Evolutionary conservation across 2,797 vertebrate genomes (phyloP).

Genomic region (Leptoclinus maculatus): DNA sequence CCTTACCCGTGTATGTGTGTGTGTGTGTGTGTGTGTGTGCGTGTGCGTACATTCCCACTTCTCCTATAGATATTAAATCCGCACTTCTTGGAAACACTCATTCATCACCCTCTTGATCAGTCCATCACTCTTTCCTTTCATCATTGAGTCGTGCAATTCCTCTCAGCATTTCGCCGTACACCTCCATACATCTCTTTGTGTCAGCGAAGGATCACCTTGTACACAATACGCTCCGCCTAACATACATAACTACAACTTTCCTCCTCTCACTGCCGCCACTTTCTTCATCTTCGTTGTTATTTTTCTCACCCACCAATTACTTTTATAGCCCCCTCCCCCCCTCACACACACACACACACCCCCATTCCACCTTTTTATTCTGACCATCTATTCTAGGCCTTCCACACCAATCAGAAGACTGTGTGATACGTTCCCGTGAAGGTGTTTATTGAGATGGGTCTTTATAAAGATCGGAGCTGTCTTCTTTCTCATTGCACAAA

Average conservation of each 20-base stretch:
- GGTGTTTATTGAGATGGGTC: conserved; percentile 65
- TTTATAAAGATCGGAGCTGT: conserved; percentile 63
- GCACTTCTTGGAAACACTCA: conserved; percentile 56
- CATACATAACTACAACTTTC: conserved; percentile 27
- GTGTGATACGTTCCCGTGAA: conserved; percentile 42
- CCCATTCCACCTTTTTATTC: conserved; percentile 41
- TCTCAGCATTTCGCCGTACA: conserved; percentile 34
- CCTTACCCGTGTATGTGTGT: conserved; percentile 13
- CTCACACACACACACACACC: no score
- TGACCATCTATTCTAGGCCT: conserved; percentile 37
- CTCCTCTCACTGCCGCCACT: conserved; percentile 4
- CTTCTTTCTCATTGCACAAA: conserved; percentile 49
- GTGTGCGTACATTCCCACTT: conserved; percentile 37
- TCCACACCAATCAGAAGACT: conserved; percentile 47
- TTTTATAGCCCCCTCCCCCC: background rate
- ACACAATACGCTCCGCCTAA: background rate
- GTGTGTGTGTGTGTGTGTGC: conserved; percentile 30
- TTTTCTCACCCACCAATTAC: conserved; percentile 51
- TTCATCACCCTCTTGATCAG: conserved; percentile 68
- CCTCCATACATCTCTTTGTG: conserved; percentile 52
- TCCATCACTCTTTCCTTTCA: conserved; percentile 58
- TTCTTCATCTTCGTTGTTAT: conserved; percentile 40
- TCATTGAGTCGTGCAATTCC: conserved; percentile 38
- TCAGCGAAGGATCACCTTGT: conserved; percentile 28
- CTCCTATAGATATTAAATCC: conserved; percentile 65